Evolutionary conservation across 2,888 invertebrate species (phyloP).

Genomic region (Philaethria dido): DNA sequence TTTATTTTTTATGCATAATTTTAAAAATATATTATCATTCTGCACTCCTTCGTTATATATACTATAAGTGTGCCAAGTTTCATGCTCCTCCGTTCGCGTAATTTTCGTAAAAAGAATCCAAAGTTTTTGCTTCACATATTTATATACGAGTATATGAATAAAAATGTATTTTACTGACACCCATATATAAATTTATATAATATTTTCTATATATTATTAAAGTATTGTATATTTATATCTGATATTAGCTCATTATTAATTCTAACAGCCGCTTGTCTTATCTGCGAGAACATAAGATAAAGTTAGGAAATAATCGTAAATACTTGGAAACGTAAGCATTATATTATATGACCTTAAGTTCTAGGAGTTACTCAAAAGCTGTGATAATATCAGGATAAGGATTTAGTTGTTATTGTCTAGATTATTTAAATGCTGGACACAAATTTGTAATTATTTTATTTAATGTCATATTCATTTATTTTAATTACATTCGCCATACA

Average conservation of each 20-base stretch:
- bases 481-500: background rate
- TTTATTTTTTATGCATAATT: too few species aligned
- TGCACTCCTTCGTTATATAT: too few species aligned
- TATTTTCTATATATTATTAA: background rate
- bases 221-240: constrained; percentile 12
- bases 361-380: constrained; percentile 27
- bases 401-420: constrained; percentile 12
- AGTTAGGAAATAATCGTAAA: constrained; percentile 39
- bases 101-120: too few species aligned
- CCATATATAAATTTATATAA: too few species aligned
- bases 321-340: constrained; percentile 37
- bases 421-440: background rate
- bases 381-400: constrained; percentile 1
- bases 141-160: too few species aligned
- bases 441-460: background rate
- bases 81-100: too few species aligned
- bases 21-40: too few species aligned
- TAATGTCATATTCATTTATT: background rate
- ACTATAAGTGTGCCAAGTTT: too few species aligned
- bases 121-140: too few species aligned
- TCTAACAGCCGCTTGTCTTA: constrained; percentile 36
- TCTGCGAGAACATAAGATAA: constrained; percentile 33
- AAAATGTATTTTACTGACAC: background rate
- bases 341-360: constrained; percentile 33
- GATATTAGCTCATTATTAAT: constrained; percentile 28